A percentile compares a stretch with the other conserved stretches of the same genome.
phyloP scores from a whole-genome alignment of 2,797 vertebrate genomes.

The Strix occidentalis region DNA sequence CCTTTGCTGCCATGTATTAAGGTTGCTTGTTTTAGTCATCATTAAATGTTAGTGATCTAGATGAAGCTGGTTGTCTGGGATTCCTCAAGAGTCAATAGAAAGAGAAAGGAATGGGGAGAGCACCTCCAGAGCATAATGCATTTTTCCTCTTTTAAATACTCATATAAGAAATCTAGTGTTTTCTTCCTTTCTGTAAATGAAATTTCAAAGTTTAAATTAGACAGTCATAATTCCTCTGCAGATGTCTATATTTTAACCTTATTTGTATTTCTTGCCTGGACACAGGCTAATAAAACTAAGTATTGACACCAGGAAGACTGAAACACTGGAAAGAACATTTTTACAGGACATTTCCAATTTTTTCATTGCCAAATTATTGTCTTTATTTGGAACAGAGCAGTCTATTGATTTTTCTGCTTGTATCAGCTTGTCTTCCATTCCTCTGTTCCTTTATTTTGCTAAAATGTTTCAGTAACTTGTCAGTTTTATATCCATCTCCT shows the following conservation, averaged over 20 bases:
- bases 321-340: not conserved
- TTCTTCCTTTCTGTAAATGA: not conserved
- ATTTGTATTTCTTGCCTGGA: not conserved
- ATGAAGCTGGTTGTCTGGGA: not conserved
- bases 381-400: not conserved
- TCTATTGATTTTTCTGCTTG: not conserved
- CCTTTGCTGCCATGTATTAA: not conserved
- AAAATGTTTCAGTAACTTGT: not conserved
- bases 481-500: not conserved
- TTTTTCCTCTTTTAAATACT: not conserved
- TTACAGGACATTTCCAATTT: not conserved
- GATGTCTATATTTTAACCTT: not conserved
- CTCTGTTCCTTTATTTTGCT: not conserved
- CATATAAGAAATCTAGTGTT: not conserved
- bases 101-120: not conserved
- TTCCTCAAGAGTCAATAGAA: not conserved
- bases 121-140: not conserved
- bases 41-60: not conserved
- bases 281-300: not conserved
- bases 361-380: not conserved
- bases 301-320: not conserved
- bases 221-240: not conserved
- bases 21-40: not conserved
- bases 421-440: not conserved
- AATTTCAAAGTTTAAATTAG: not conserved